Evolutionary conservation across 2,113 vertebrate genomes (phyloP).

Genomic region (Amphilophus citrinellus): DNA sequence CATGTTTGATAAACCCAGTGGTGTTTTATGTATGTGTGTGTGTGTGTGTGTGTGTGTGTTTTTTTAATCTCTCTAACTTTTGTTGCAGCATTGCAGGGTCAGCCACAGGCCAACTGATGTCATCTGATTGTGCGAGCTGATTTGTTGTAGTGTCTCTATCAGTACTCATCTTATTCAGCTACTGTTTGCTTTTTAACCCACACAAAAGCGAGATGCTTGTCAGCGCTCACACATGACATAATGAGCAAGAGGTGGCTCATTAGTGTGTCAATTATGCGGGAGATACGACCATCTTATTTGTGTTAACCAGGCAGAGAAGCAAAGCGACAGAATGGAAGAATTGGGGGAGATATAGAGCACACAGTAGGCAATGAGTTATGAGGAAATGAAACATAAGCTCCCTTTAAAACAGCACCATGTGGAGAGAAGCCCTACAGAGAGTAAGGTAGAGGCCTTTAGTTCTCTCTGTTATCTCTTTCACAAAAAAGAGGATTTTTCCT

Average conservation of each 20-base stretch:
- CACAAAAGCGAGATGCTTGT: slow-evolving; percentile 71
- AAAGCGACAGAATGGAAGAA: neutral
- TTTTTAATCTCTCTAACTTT: slow-evolving; percentile 19
- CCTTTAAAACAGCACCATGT: slow-evolving; percentile 47
- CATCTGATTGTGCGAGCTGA: slow-evolving; percentile 63
- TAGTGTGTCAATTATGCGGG: slow-evolving; percentile 11
- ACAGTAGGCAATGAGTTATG: slow-evolving; percentile 50
- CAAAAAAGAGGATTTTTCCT: slow-evolving; percentile 29
- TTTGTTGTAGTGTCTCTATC: slow-evolving; percentile 56
- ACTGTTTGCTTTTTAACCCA: slow-evolving; percentile 63
- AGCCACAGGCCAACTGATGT: slow-evolving; percentile 63
- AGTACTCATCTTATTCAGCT: slow-evolving; percentile 55
- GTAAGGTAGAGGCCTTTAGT: slow-evolving; percentile 18
- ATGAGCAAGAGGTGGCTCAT: slow-evolving; percentile 57
- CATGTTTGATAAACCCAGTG: slow-evolving; percentile 33
- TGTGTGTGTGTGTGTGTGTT: neutral
- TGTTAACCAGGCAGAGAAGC: neutral
- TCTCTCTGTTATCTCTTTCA: slow-evolving; percentile 35
- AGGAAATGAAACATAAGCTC: slow-evolving; percentile 62
- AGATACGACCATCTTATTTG: neutral
- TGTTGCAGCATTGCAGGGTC: slow-evolving; percentile 38
- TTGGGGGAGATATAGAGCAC: slow-evolving; percentile 5
- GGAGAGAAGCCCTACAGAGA: slow-evolving; percentile 42
- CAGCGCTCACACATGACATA: slow-evolving; percentile 72
- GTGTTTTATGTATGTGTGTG: neutral